Conservation (phyloP, 2,113 vertebrate genomes). For the Rhizomys pruinosus region DNA sequence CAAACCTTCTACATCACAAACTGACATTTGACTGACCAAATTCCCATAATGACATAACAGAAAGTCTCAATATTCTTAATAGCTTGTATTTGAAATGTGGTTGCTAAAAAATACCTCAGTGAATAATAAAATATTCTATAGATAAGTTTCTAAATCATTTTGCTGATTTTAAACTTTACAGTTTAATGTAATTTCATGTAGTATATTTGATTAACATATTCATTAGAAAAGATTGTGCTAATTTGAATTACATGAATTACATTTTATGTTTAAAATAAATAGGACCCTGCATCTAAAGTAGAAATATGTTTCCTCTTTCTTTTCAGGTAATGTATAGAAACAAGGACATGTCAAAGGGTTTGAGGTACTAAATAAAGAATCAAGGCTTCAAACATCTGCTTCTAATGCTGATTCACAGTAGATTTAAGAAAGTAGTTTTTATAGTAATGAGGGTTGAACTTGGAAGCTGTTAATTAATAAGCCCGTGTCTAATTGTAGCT, state of each 20-base stretch:
- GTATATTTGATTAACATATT: not conserved
- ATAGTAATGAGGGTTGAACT: slow-evolving; percentile 74
- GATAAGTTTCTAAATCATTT: slow-evolving; percentile 32
- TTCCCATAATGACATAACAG: slow-evolving; percentile 24
- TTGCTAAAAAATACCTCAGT: not conserved
- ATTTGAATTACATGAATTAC: slow-evolving; percentile 36
- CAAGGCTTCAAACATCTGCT: slow-evolving; percentile 39
- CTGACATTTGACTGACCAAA: not conserved
- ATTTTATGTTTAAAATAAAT: slow-evolving; percentile 57
- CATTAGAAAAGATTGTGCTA: slow-evolving; percentile 32
- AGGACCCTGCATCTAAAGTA: not conserved
- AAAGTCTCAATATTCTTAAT: slow-evolving; percentile 40
- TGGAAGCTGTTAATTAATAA: slow-evolving; percentile 76
- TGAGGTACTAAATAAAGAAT: slow-evolving; percentile 48
- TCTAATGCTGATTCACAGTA: slow-evolving; percentile 58
- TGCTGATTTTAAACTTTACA: slow-evolving; percentile 37
- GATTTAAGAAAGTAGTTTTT: slow-evolving; percentile 29
- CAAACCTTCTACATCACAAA: not conserved
- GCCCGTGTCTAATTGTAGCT: slow-evolving; percentile 56
- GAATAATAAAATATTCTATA: not conserved
- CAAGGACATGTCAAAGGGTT: slow-evolving; percentile 21
- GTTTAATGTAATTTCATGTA: slow-evolving; percentile 35
- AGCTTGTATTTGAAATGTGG: slow-evolving; percentile 51
- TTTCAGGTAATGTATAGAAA: slow-evolving; percentile 11
- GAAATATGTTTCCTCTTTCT: not conserved